Percentiles rank a stretch among this genome's conserved stretches.
Evolutionary conservation across 2,113 vertebrate genomes (phyloP).

Genomic region (rat (Rattus norvegicus)): DNA sequence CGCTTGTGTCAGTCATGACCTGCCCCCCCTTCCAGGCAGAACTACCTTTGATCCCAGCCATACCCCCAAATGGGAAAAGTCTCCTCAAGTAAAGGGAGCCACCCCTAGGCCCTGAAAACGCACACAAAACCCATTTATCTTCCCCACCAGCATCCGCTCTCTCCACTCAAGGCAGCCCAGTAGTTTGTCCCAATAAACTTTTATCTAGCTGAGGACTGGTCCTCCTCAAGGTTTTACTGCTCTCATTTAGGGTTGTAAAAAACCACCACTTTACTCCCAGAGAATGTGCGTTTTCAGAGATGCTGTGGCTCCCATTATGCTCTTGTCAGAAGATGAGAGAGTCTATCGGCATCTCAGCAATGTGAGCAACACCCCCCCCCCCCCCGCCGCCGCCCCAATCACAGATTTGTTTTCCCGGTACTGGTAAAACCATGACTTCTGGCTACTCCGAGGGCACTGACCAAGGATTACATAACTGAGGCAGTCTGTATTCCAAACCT

Average conservation of each 20-base stretch:
- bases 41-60: not conserved
- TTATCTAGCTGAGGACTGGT: not conserved
- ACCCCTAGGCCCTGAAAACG: not conserved
- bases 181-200: not conserved
- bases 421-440: not conserved
- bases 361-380: too few species aligned
- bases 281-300: not conserved
- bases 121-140: not conserved
- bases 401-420: not conserved
- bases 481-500: not conserved
- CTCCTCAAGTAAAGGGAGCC: not conserved
- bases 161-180: not conserved
- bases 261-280: not conserved
- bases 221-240: not conserved
- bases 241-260: not conserved
- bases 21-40: not conserved
- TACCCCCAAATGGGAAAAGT: not conserved
- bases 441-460: not conserved
- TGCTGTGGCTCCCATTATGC: not conserved
- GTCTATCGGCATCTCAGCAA: too few species aligned
- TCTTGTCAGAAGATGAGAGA: not conserved
- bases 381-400: too few species aligned
- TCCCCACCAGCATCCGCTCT: not conserved
- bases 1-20: not conserved
- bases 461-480: not conserved